Evolutionary conservation across 2,113 vertebrate species (phyloP), one percentile per base, ranked within the genome.

Genomic region (Percopsis transmontana): DNA sequence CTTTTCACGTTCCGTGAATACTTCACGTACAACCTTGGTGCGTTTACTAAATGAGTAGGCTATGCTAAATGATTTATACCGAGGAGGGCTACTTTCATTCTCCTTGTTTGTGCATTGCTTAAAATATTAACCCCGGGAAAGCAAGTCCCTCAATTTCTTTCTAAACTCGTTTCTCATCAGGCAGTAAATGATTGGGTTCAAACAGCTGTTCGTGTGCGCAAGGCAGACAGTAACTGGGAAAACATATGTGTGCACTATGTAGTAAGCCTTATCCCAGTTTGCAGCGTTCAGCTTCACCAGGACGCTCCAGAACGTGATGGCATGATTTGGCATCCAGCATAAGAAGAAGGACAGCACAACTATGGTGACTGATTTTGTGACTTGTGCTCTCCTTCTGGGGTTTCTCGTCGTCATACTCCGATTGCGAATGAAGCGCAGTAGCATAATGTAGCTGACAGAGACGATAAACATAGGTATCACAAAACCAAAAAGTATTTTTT

Each of bases 111-210:
- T 33, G 27, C 27, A 33, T 33, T 33, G 27, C 27, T 33, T 33
- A 33, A 52, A 4, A 0, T 1, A 5, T 72, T 84, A 88, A 12
- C 68, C 68, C 24, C 82, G 74, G 55, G 63, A 75, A 12, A 91
- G 52, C 51, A 92, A 57, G 21, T 78, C 67, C 19, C 55, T 85
- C 9, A 92, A 70, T 58, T 90, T 91, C 54, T 86, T 64, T 62
- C 92, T 77, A 56, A 92, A 93, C 80, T 93, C 91, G 33, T 51
- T 80, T 64, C 92, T 85, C 85, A 86, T 90, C 15, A 93, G 89
- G 65, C 92, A 93, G 81, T 93, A 93, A 42, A 93, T 91, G 1
- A 92, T 58, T 0, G 92, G 92, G 74, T 93, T 93, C n/a, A 93
- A 81, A 65, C 92, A 93, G 79, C 92, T 93, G 86, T 91, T 93